A percentile compares a stretch with the other conserved stretches of the same genome.
These are phyloP conservation scores for Seira ritae DNA, from an alignment of 2,888 invertebrate genomes.

Conservation along the genomic window DNA sequence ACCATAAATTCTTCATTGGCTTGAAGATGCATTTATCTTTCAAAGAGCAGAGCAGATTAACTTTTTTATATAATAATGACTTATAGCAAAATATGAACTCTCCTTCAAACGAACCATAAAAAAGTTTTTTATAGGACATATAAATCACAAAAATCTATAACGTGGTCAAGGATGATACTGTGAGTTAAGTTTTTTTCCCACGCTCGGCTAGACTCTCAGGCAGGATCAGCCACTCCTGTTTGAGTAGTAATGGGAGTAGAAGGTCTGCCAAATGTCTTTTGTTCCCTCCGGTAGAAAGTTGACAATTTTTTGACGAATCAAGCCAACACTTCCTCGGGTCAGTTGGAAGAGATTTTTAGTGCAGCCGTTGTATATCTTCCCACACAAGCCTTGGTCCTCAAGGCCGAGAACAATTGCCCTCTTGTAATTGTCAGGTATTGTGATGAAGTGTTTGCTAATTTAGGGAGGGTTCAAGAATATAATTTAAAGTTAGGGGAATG, in stretches of 20 bases:
- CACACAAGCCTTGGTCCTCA: constrained; percentile 67
- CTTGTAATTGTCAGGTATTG: constrained; percentile 63
- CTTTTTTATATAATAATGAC: constrained; percentile 13
- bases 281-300: constrained; percentile 38
- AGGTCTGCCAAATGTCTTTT: constrained; percentile 45
- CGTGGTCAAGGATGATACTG: neutral
- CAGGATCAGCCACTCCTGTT: neutral
- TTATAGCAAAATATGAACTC: neutral
- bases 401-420: constrained; percentile 65
- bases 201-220: neutral
- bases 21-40: constrained; percentile 54
- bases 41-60: constrained; percentile 49
- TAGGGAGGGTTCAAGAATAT: no score
- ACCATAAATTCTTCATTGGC: constrained; percentile 63
- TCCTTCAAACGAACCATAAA: neutral
- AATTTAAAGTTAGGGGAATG: no score
- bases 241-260: constrained; percentile 34
- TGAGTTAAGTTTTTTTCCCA: constrained; percentile 40
- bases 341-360: constrained; percentile 41
- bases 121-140: no score
- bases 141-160: neutral
- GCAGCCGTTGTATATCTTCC: constrained; percentile 39
- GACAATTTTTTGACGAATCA: constrained; percentile 46
- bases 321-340: constrained; percentile 29
- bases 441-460: constrained; percentile 62